Base-by-base conservation (phyloP, 2,113 vertebrate genomes). In the Stegostoma tigrinum region DNA sequence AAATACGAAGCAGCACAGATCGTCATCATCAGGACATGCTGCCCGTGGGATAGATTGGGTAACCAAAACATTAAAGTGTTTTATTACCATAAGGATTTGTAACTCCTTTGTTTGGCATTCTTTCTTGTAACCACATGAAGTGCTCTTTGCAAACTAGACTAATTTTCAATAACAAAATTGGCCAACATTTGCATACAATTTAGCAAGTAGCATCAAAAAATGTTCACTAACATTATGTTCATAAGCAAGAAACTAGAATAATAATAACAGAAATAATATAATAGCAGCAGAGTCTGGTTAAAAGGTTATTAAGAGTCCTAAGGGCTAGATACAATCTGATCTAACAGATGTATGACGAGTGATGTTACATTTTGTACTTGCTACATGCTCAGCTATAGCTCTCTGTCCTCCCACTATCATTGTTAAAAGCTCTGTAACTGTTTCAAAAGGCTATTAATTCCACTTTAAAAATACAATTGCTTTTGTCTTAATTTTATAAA, bases 291-390 rank as follows among this genome's bases (percentile, higher is more conserved):
- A 95, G 94, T 17, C 45, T 75, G 68, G 67, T 52, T 72, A 72
- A 95, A 48, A 42, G 48, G 94, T 95, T 95, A 95, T 72, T 72
- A 30, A 52, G 24, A 30, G 67, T 95, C 94, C 45, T 38, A 75
- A 68, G 87, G 68, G 67, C 67, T 30, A 24, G 24, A 34, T 95
- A 17, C 24, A 93, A 67, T 93, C 61, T 67, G 89, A 64, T n/a
- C 17, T 21, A 93, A 34, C 5, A 93, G 8, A 87, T 87, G 3
- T 55, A 87, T 48, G 45, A 55, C 48, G 52, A 66, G 17, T 95
- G 68, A 23, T 95, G 42, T 27, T 72, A 52, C 70, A 66, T 48
- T 95, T 15, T 95, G 42, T 75, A 72, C 68, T 72, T 72, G 10
- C 42, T 75, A 45, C 27, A 70, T 27, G 45, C 4, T 95, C 68